Percentiles rank a stretch among this genome's conserved stretches.
These are phyloP conservation scores for Macropis europaea DNA, from an alignment of 2,888 invertebrate genomes.

Conservation along the genomic window DNA sequence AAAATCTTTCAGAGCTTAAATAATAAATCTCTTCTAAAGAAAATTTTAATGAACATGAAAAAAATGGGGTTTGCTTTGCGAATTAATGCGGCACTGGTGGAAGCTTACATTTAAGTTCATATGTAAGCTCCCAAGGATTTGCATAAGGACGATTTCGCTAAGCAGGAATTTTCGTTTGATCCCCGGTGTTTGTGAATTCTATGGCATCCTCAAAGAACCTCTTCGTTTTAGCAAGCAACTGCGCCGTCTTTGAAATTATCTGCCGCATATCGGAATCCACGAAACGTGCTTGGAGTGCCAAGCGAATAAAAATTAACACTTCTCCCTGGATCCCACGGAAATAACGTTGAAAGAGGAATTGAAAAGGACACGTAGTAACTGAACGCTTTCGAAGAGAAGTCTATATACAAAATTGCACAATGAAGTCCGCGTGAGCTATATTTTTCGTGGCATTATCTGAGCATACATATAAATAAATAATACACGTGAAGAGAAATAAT, in stretches of 20 bases:
- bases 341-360: neutral
- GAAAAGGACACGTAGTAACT: neutral
- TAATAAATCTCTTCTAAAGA: no score
- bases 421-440: no score
- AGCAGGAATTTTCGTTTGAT: slow-evolving; percentile 61
- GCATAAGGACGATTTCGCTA: slow-evolving; percentile 51
- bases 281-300: slow-evolving; percentile 8
- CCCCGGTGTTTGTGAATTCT: slow-evolving; percentile 59
- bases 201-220: slow-evolving; percentile 48
- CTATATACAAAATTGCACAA: no score
- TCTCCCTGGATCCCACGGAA: neutral
- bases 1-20: no score
- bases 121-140: slow-evolving; percentile 47
- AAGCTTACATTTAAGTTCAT: slow-evolving; percentile 20
- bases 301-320: slow-evolving; percentile 31
- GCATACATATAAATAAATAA: no score
- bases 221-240: slow-evolving; percentile 17
- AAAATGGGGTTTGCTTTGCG: neutral
- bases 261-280: slow-evolving; percentile 16
- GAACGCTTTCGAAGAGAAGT: neutral
- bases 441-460: no score
- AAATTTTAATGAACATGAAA: neutral
- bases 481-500: no score
- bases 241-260: slow-evolving; percentile 43
- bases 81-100: slow-evolving; percentile 18